Evolutionary conservation across 2,888 invertebrate species (phyloP).

Genomic region (Dichetophora obliterata): DNA sequence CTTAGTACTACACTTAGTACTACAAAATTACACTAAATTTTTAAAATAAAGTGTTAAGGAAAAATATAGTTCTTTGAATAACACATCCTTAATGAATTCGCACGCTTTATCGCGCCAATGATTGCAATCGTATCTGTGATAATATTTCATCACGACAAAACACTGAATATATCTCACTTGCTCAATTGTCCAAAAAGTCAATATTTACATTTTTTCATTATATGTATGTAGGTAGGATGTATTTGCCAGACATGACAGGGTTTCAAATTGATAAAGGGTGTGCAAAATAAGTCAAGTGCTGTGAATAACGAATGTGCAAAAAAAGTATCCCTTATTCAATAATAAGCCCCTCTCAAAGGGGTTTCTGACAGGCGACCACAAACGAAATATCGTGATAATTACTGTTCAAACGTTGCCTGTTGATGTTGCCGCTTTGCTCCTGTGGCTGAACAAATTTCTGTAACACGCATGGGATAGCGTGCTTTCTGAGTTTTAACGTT

Average conservation of each 20-base stretch:
- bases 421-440: not conserved
- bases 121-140: too few relatives aligned
- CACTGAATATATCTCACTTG: not conserved
- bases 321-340: not conserved
- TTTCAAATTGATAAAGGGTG: not conserved
- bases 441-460: not conserved
- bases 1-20: too few relatives aligned
- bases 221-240: too few relatives aligned
- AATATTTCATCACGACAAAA: too few relatives aligned
- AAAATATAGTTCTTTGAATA: too few relatives aligned
- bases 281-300: not conserved
- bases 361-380: not conserved
- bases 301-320: not conserved
- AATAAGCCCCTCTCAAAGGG: not conserved
- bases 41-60: too few relatives aligned
- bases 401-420: not conserved
- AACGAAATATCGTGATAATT: not conserved
- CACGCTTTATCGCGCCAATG: too few relatives aligned
- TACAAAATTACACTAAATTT: too few relatives aligned
- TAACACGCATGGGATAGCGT: too few relatives aligned
- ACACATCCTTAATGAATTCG: too few relatives aligned
- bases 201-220: not conserved
- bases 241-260: not conserved
- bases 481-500: too few relatives aligned
- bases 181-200: constrained; percentile 5